These are phyloP conservation scores for Nematopogon swammerdamellus DNA, from an alignment of 2,888 invertebrate genomes.

Conservation along the genomic window DNA sequence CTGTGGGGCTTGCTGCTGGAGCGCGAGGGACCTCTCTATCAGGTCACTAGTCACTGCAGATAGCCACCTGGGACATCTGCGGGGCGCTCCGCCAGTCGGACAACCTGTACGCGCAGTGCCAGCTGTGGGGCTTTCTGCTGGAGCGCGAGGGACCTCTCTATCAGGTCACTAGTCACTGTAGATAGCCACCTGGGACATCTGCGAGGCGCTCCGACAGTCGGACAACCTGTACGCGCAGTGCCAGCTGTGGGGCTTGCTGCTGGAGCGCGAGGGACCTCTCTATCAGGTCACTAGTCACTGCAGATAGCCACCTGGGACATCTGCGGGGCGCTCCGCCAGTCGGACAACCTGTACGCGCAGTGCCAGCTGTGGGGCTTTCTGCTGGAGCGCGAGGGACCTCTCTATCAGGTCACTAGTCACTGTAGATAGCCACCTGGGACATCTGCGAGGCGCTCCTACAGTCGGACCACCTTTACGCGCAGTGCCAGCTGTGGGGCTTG, in stretches of 20 bases:
- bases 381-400: constrained; percentile 75
- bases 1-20: too few relatives aligned
- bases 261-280: constrained; percentile 75
- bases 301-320: constrained; percentile 77
- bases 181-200: too few relatives aligned
- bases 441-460: constrained; percentile 68
- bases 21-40: too few relatives aligned
- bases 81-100: too few relatives aligned
- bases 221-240: too few relatives aligned
- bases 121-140: too few relatives aligned
- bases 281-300: constrained; percentile 76
- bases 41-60: too few relatives aligned
- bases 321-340: constrained; percentile 63
- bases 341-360: constrained; percentile 73
- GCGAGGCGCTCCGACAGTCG: constrained; percentile 63
- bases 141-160: too few relatives aligned
- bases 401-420: constrained; percentile 69
- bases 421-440: constrained; percentile 72
- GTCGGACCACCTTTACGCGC: constrained; percentile 71
- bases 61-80: too few relatives aligned
- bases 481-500: constrained; percentile 82
- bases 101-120: too few relatives aligned
- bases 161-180: too few relatives aligned
- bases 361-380: constrained; percentile 85
- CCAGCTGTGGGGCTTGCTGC: too few relatives aligned